Conservation (phyloP, 2,113 vertebrate genomes). For the Agelaius tricolor region DNA sequence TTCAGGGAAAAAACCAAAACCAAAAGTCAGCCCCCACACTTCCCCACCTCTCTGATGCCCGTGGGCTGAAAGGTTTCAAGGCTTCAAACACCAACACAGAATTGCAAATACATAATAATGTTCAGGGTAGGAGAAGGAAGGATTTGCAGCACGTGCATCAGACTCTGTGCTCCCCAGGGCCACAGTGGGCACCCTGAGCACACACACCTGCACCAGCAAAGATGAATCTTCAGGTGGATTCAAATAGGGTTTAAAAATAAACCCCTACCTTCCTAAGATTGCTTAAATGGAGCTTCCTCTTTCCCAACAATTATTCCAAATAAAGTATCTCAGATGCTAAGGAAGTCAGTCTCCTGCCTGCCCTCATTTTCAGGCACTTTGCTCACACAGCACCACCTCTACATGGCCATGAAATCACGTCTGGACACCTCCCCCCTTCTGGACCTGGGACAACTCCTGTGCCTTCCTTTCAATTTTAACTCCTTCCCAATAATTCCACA, state of each 20-base stretch:
- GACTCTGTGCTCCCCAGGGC: background rate
- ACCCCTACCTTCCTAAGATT: background rate
- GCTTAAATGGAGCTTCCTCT: background rate
- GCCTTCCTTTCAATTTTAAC: background rate
- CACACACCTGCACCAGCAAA: background rate
- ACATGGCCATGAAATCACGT: accelerated
- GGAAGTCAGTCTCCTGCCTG: background rate
- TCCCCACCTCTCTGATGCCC: background rate
- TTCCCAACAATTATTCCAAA: background rate
- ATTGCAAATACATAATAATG: background rate
- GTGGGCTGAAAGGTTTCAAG: background rate
- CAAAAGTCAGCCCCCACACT: background rate
- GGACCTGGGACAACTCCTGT: background rate
- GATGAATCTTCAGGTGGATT: background rate
- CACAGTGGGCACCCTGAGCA: background rate
- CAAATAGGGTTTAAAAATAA: background rate
- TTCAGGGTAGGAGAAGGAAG: background rate
- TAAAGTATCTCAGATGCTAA: background rate
- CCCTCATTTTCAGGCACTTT: background rate
- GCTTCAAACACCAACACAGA: background rate
- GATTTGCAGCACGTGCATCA: background rate
- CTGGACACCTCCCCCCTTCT: too few relatives aligned
- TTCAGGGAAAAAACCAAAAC: background rate
- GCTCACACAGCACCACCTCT: background rate
- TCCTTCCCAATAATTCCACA: background rate